Conservation (phyloP, 2,113 vertebrate species). For the Poeciliopsis retropinna region DNA sequence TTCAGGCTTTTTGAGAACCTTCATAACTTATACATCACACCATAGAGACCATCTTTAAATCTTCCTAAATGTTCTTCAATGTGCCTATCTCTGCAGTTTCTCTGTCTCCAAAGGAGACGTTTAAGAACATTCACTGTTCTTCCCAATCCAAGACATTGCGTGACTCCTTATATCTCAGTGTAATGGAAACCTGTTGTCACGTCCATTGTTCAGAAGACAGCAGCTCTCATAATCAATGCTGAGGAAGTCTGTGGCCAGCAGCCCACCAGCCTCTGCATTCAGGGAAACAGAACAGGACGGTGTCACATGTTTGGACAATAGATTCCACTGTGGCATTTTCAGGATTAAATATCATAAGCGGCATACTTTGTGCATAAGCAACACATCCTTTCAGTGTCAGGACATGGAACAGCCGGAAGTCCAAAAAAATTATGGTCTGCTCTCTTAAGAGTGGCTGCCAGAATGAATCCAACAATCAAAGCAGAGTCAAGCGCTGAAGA, state of each 20-base stretch:
- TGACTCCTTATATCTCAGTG: conserved; percentile 16
- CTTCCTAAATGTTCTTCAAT: neutral
- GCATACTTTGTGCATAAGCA: conserved; percentile 39
- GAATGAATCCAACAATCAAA: conserved; percentile 5
- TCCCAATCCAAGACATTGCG: neutral
- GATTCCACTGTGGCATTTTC: conserved; percentile 56
- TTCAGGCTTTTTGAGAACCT: conserved; percentile 20
- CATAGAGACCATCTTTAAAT: neutral
- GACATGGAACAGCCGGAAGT: conserved; percentile 52
- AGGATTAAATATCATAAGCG: conserved; percentile 53
- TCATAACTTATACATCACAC: neutral
- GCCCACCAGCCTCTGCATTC: conserved; percentile 14
- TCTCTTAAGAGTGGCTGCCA: conserved; percentile 1
- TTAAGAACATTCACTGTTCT: conserved; percentile 21
- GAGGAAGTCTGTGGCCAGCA: conserved; percentile 31
- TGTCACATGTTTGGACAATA: conserved; percentile 54
- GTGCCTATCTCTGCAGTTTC: neutral
- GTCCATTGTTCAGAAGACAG: conserved; percentile 10
- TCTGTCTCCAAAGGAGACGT: conserved; percentile 9
- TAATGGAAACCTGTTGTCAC: conserved; percentile 51
- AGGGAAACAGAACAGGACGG: conserved; percentile 47
- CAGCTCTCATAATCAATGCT: conserved; percentile 9
- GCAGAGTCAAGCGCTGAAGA: neutral
- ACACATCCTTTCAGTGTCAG: conserved; percentile 49
- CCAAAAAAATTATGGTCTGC: conserved; percentile 36